Percentiles rank a stretch among this genome's conserved stretches.
phyloP scores from a whole-genome alignment of 2,888 invertebrate genomes.

The Raillietiella orientalis region DNA sequence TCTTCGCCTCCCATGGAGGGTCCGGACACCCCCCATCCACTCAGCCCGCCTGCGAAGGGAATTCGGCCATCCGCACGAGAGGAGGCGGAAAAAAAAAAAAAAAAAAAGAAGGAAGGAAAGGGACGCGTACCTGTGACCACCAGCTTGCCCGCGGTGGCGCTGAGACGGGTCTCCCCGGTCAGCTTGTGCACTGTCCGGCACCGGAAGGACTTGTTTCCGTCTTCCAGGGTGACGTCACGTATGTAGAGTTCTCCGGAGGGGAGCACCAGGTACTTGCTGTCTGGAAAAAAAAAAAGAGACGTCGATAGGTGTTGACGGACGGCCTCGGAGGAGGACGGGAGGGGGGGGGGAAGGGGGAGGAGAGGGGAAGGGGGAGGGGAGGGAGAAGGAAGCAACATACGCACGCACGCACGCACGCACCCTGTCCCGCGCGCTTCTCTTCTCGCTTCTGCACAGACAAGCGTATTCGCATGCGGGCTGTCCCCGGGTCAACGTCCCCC shows the following conservation, averaged over 20 bases:
- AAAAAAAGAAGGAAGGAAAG: neutral
- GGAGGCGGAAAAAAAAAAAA: too few relatives aligned
- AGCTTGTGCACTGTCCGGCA: constrained; percentile 73
- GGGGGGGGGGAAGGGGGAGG: neutral
- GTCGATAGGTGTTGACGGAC: neutral
- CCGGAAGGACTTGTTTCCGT: constrained; percentile 74
- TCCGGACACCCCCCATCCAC: too few relatives aligned
- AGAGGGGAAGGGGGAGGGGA: neutral
- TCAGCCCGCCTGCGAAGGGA: too few relatives aligned
- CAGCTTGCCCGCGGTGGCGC: constrained; percentile 68
- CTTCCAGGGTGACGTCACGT: constrained; percentile 72
- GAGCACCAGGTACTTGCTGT: constrained; percentile 75
- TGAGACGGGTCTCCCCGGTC: constrained; percentile 66
- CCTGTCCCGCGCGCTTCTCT: too few relatives aligned
- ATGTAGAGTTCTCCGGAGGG: constrained; percentile 85
- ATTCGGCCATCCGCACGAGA: too few relatives aligned
- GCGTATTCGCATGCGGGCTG: too few relatives aligned
- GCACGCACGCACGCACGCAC: too few relatives aligned
- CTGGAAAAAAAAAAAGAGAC: constrained; percentile 17
- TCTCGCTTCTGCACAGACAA: too few relatives aligned
- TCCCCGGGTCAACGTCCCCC: too few relatives aligned
- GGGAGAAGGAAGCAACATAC: neutral
- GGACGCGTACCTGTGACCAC: constrained; percentile 72
- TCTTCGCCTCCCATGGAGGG: too few relatives aligned
- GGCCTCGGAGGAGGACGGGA: neutral